Evolutionary conservation across 2,888 invertebrate species (phyloP).

Genomic region (Ernsta delagoae): DNA sequence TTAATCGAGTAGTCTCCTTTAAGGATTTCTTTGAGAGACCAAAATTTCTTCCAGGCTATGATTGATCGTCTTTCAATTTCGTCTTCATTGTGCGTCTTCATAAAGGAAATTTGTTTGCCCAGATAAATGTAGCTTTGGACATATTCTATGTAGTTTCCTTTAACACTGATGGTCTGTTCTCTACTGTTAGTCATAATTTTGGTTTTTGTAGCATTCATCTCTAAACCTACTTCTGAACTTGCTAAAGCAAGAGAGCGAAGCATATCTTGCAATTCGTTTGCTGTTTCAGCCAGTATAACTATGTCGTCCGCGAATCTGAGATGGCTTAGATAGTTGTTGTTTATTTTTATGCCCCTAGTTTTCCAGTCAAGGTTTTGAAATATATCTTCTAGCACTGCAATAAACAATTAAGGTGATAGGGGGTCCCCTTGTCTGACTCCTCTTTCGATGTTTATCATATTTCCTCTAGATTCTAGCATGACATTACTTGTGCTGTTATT

Average conservation of each 20-base stretch:
- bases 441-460: background rate
- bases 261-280: slow-evolving; percentile 3
- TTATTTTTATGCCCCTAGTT: slow-evolving; percentile 3
- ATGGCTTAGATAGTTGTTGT: background rate
- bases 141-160: slow-evolving; percentile 26
- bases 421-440: slow-evolving; percentile 16
- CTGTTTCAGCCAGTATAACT: slow-evolving; percentile 31
- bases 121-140: slow-evolving; percentile 10
- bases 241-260: background rate
- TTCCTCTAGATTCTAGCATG: slow-evolving; percentile 1
- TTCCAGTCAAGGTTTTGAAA: slow-evolving; percentile 12
- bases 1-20: slow-evolving; percentile 20
- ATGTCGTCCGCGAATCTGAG: slow-evolving; percentile 38
- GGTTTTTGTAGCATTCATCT: slow-evolving; percentile 28
- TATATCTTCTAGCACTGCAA: slow-evolving; percentile 10
- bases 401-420: slow-evolving; percentile 9
- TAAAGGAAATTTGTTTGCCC: slow-evolving; percentile 39
- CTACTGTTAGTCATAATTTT: slow-evolving; percentile 40
- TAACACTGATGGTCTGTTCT: slow-evolving; percentile 32
- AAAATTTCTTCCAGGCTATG: slow-evolving; percentile 22
- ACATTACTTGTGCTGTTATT: too few species aligned
- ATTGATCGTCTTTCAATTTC: slow-evolving; percentile 16
- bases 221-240: slow-evolving; percentile 1
- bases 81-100: slow-evolving; percentile 3
- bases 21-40: slow-evolving; percentile 29